These are phyloP conservation scores for Pyrgilauda ruficollis DNA, from an alignment of 2,113 vertebrate species.

Conservation along the genomic window DNA sequence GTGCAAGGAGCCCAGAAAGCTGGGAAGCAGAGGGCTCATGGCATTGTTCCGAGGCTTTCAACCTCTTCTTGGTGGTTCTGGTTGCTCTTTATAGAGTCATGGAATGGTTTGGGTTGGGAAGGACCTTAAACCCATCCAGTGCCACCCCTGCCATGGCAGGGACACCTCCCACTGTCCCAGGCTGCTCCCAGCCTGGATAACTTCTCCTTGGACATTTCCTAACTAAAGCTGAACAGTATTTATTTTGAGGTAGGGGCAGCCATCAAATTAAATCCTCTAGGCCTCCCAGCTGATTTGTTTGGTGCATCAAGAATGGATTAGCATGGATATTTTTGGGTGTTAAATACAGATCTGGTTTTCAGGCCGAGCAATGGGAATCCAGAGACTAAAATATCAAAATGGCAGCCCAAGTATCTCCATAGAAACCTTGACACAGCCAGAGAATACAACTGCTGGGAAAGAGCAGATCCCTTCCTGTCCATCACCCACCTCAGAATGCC, in stretches of 20 bases:
- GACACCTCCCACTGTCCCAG: background rate
- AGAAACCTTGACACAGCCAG: background rate
- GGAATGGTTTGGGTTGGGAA: background rate
- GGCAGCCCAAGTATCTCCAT: background rate
- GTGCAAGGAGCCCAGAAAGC: background rate
- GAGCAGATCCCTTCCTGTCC: background rate
- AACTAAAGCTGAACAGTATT: background rate
- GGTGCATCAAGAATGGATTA: background rate
- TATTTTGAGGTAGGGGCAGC: background rate
- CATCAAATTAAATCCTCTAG: background rate
- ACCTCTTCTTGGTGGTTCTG: background rate
- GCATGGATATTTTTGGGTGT: background rate
- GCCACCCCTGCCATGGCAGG: background rate
- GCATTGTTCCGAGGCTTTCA: background rate
- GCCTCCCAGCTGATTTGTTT: background rate
- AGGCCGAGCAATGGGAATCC: background rate
- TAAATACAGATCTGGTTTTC: background rate
- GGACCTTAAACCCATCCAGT: background rate
- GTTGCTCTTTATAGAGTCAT: background rate
- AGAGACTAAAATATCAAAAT: background rate
- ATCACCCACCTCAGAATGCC: background rate
- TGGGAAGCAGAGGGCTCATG: background rate
- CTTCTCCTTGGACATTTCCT: background rate
- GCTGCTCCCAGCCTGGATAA: accelerated
- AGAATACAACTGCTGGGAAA: background rate